These are phyloP conservation scores for Chloroceryle amazona DNA, from an alignment of 2,797 vertebrate species.

Conservation along the genomic window DNA sequence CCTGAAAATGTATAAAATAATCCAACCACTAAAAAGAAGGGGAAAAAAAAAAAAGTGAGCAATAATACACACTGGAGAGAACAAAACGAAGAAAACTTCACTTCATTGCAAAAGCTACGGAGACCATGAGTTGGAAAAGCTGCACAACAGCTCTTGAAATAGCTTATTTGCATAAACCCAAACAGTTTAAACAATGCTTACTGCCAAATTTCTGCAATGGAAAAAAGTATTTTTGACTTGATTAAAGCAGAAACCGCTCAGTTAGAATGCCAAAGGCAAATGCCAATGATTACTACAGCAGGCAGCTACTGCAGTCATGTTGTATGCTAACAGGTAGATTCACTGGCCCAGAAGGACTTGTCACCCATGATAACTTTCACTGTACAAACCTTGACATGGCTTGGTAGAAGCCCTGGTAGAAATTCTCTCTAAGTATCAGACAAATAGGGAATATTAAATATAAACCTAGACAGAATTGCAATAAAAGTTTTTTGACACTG, in stretches of 20 bases:
- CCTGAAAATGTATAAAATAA: neutral
- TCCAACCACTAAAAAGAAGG: rapidly evolving
- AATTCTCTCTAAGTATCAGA: neutral
- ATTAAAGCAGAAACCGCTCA: neutral
- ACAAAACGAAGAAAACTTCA: neutral
- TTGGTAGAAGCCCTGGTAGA: neutral
- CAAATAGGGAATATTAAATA: neutral
- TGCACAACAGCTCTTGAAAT: neutral
- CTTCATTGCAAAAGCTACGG: neutral
- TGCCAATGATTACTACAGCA: neutral
- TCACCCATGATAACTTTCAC: neutral
- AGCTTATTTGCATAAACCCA: neutral
- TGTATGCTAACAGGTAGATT: neutral
- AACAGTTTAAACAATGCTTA: neutral
- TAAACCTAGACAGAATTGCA: neutral
- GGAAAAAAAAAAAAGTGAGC: neutral
- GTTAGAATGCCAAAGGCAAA: neutral
- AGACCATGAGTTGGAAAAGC: neutral
- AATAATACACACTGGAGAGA: neutral
- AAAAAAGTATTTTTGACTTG: neutral
- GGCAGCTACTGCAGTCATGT: neutral
- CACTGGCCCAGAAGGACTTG: neutral
- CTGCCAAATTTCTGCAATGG: neutral
- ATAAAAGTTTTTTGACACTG: too few relatives aligned
- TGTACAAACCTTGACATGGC: neutral